Evolutionary conservation across 2,113 vertebrate genomes (phyloP), one percentile per base, ranked within the genome.

Genomic region (Aramus guarauna): DNA sequence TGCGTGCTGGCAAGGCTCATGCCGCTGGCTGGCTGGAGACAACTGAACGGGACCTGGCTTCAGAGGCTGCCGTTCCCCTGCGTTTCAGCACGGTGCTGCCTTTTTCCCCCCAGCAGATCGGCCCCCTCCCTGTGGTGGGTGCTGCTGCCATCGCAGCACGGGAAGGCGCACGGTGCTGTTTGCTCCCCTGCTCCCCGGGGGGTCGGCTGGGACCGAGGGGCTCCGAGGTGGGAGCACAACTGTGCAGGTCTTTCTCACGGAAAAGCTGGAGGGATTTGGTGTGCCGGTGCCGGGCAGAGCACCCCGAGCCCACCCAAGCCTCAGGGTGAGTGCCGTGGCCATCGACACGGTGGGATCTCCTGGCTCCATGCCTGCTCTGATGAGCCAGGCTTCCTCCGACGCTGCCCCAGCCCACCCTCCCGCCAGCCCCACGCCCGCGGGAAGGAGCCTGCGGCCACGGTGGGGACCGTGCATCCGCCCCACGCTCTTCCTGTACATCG

Each of bases 331-430:
- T 12, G 48, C 48, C 3, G 3, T 2, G 7, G 23, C 21, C 26
- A 17, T 14, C 34, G 59, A 14, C 39, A 41, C 39, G 39, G 39
- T 41, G 39, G 39, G 39, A 36, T 37, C 36, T 63, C 81, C 68
- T 53, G 48, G 60, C 32, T 0, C 1, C 13, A n/a, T 2, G 37
- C 36, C 47, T 24, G 47, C 37, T 43, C 37, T 19, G 12, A 23
- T 36, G 47, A 84, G 32, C 19, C 81, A 36, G 34, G 68, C 39
- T 84, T 63, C 81, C 58, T 63, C 58, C 8, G 1, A 34, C 8
- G 1, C 41, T 6, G 1, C n/a, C 45, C 22, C 22, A 62, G 74
- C 45, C 43, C 75, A 26, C n/a, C n/a, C 55, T 39, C n/a, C 34
- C 5, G 9, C 32, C 9, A 2, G 77, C 63, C 41, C 43, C 79